Evolutionary conservation across 1,140 invertebrate genomes (phyloP), one percentile per base, ranked within the genome.

Genomic region (Telenomus remus): DNA sequence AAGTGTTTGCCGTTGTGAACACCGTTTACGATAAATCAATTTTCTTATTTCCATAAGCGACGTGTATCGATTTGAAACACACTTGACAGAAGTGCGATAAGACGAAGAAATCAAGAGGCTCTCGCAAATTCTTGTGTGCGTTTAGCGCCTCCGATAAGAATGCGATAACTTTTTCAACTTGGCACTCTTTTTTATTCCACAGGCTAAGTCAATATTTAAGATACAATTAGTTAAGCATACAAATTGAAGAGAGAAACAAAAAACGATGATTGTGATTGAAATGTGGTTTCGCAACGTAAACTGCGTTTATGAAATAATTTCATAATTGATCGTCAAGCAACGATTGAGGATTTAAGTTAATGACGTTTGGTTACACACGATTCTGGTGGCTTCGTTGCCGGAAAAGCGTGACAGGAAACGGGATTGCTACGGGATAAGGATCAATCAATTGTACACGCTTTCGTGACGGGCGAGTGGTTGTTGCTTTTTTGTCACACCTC

Each of bases 371-470:
- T 70, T 54, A 70, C 72, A 78, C 76, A 44, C 51, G 53, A 73
- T 70, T 66, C 49, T 66, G 55, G 60, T 76, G 47, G 56, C 48
- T 13, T 14, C 46, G 39, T 51, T 64, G 35, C 59, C 74, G 68
- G 73, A 76, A 71, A 60, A 71, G 60, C 70, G 74, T 74, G 65
- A 66, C 68, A 70, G 75, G 68, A 77, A 74, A 48, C 74, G 57
- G 61, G 49, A 72, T 49, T 75, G 66, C 55, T 59, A 53, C 64
- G 61, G 55, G 71, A 76, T 78, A 77, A 77, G 63, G 71, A 79
- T 77, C 71, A 66, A 79, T 77, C 71, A 75, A 77, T 69, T 77
- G 72, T 80, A 59, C 55, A 78, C 68, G 60, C 63, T 74, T 59
- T 77, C 71, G 54, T 74, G 54, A 59, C 73, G 70, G 47, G 27